Conservation (phyloP, 2,113 vertebrate species). For the Hydrochoerus hydrochaeris region DNA sequence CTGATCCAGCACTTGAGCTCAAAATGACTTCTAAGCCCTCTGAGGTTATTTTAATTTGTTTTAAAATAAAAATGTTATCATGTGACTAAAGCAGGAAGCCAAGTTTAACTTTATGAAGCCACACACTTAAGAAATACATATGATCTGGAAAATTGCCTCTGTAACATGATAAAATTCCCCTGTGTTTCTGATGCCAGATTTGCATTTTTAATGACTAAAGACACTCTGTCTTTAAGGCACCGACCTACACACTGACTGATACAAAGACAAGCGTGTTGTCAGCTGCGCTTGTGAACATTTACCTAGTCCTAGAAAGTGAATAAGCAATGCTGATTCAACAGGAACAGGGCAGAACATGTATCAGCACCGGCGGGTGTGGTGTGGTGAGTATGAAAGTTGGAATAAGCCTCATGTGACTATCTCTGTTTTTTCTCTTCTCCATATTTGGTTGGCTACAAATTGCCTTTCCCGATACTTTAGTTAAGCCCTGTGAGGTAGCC, state of each 20-base stretch:
- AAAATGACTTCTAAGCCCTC: slow-evolving; percentile 55
- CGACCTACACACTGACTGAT: background rate
- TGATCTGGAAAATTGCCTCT: slow-evolving; percentile 59
- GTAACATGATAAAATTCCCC: background rate
- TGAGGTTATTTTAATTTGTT: slow-evolving; percentile 68
- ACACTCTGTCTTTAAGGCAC: background rate
- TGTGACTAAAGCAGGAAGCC: slow-evolving; percentile 54
- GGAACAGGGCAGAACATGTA: background rate
- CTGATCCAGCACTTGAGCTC: background rate
- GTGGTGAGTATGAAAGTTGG: background rate
- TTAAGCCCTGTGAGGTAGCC: slow-evolving; percentile 30
- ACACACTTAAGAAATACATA: slow-evolving; percentile 44
- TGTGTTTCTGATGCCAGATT: slow-evolving; percentile 42
- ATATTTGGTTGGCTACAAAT: slow-evolving; percentile 31
- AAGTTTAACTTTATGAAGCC: slow-evolving; percentile 58
- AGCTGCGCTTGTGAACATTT: slow-evolving; percentile 34
- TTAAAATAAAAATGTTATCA: slow-evolving; percentile 75
- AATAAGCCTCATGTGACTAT: background rate
- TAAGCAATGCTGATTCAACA: background rate
- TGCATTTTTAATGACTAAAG: slow-evolving; percentile 64
- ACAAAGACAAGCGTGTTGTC: background rate
- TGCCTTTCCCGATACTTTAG: slow-evolving; percentile 46
- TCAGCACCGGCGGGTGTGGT: background rate
- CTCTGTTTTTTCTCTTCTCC: background rate
- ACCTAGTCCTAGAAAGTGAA: background rate